Evolutionary conservation across 2,888 invertebrate species (phyloP), one percentile per base, ranked within the genome.

Genomic region (Corythucha ciliata): DNA sequence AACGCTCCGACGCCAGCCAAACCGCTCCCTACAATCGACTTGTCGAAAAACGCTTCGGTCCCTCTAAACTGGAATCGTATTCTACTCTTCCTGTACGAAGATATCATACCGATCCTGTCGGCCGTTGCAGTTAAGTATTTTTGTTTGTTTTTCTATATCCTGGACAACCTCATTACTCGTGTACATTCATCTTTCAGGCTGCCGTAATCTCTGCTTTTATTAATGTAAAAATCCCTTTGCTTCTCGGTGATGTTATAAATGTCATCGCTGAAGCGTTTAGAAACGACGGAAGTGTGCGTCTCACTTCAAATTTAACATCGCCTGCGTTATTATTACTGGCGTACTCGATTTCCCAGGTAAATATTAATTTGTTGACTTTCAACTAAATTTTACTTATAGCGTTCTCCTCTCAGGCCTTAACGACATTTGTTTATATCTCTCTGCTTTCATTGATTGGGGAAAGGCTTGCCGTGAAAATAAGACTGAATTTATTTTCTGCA

Each of bases 381-480:
- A n/a, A n/a, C n/a, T n/a, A n/a, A n/a, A 41, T 21, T 41, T 21
- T 21, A 12, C 18, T 10, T 21, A 20, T 41, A 8, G 8, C 10
- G 18, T 10, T 21, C 8, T 22, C 54, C 26, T 73, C 74, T 39
- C 70, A 89, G 86, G 84, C 91, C 12, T 68, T 80, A 18, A 83
- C 89, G 64, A 94, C 96, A 42, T 91, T 91, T 66, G 69, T 80
- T 46, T 97, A 96, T 69, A 94, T 97, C 60, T 81, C 84, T 54
- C 73, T 88, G 54, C 69, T 97, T 32, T 82, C 91, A 1, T 79
- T 83, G 65, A 79, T 93, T 39, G 96, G 96, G 0, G 96, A 97
- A 69, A 76, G 79, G 62, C 79, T 94, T 54, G 91, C 93, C 0
- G 75, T 78, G 8, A 76, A 81, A 53, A 77, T 97, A 72, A 81